Evolutionary conservation across 1,140 invertebrate genomes (phyloP).

Genomic region (Leptonema lineaticorne): DNA sequence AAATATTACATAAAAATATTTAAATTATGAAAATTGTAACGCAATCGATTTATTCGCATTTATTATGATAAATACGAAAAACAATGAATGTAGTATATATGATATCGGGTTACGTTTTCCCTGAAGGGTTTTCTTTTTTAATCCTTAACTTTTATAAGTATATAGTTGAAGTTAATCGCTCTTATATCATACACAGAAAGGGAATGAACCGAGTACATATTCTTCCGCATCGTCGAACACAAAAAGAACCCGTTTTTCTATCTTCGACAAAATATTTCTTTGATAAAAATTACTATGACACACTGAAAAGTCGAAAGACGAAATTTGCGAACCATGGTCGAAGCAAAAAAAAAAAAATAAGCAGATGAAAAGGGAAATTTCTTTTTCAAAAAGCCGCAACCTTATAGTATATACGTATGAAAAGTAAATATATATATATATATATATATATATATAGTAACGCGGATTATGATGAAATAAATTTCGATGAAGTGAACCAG

Average conservation of each 20-base stretch:
- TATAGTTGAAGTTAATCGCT: too few species aligned
- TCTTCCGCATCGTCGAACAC: slow-evolving; percentile 1
- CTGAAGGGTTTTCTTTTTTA: too few species aligned
- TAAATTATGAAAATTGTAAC: too few species aligned
- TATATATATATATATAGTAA: not conserved
- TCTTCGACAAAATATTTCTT: not conserved
- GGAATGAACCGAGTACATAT: slow-evolving; percentile 1
- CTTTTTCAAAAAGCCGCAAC: not conserved
- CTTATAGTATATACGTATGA: not conserved
- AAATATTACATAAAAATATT: too few species aligned
- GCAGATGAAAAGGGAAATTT: not conserved
- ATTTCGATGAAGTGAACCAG: not conserved
- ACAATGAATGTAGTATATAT: too few species aligned
- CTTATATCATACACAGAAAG: not conserved
- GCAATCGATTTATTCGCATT: too few species aligned
- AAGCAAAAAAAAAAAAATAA: not conserved
- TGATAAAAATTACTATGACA: not conserved
- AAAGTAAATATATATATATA: not conserved
- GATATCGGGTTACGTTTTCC: too few species aligned
- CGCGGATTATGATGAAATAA: not conserved
- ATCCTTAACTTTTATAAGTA: too few species aligned
- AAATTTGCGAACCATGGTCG: not conserved
- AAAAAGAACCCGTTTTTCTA: not conserved
- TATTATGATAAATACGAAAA: too few species aligned
- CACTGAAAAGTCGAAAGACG: not conserved